Conservation (phyloP, 2,888 invertebrate genomes). For the Mythimna vitellina region DNA sequence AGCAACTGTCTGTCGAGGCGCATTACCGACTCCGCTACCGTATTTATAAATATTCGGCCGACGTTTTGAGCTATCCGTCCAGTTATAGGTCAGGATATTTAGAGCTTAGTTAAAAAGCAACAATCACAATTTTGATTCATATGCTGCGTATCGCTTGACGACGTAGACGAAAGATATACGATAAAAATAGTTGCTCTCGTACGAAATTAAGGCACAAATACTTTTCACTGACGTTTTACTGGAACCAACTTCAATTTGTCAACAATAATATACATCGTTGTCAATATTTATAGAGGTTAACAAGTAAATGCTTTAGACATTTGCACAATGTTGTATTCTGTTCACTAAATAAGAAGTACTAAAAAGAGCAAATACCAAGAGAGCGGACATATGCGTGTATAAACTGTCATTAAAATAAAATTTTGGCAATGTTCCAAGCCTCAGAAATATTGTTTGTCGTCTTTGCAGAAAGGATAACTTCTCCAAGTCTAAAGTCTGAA, state of each 20-base stretch:
- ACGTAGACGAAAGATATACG: slow-evolving; percentile 33
- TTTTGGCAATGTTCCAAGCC: slow-evolving; percentile 85
- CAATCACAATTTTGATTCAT: slow-evolving; percentile 64
- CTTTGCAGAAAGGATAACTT: slow-evolving; percentile 81
- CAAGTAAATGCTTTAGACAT: slow-evolving; percentile 28
- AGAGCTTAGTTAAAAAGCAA: slow-evolving; percentile 76
- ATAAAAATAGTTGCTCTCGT: slow-evolving; percentile 36
- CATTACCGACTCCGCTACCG: slow-evolving; percentile 84
- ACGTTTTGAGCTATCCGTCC: slow-evolving; percentile 77
- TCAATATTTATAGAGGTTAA: slow-evolving; percentile 17
- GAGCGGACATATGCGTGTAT: slow-evolving; percentile 83
- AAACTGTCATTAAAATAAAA: slow-evolving; percentile 89
- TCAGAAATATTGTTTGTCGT: slow-evolving; percentile 85
- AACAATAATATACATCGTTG: slow-evolving; percentile 17
- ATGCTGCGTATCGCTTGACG: slow-evolving; percentile 21
- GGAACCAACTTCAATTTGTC: slow-evolving; percentile 29
- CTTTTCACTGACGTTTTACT: slow-evolving; percentile 34
- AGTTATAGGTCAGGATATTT: slow-evolving; percentile 80
- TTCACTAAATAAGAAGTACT: slow-evolving; percentile 63
- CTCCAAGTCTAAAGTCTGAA: slow-evolving; percentile 64
- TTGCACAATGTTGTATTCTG: slow-evolving; percentile 52
- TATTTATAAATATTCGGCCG: slow-evolving; percentile 87
- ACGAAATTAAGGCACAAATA: slow-evolving; percentile 21
- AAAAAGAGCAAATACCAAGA: slow-evolving; percentile 75
- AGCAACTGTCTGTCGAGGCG: slow-evolving; percentile 88